A percentile compares a stretch with the other conserved stretches of the same genome.
phyloP scores from a whole-genome alignment of 2,888 invertebrate species.

The Drosophila antonietae region DNA sequence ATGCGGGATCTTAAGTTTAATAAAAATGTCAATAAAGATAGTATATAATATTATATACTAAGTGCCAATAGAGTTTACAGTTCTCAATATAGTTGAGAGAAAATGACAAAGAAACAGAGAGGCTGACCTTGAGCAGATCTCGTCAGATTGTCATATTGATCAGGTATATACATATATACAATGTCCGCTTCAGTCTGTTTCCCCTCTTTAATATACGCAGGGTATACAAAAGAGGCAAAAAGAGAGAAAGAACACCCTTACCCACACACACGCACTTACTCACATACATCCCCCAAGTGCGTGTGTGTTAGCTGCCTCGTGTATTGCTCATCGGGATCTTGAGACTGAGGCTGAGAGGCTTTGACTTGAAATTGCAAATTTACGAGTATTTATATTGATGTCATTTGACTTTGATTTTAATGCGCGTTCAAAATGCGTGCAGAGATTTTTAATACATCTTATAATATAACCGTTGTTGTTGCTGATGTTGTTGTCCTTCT shows the following conservation, averaged over 20 bases:
- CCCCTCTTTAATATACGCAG: neutral
- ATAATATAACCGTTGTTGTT: constrained; percentile 18
- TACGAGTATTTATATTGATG: constrained; percentile 82
- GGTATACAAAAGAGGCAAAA: neutral
- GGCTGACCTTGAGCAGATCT: neutral
- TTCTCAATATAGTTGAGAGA: neutral
- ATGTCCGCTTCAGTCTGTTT: neutral
- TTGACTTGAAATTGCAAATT: constrained; percentile 76
- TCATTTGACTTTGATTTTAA: constrained; percentile 82
- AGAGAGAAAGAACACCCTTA: neutral
- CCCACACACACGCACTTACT: neutral
- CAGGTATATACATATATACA: neutral
- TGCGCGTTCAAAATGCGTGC: constrained; percentile 77
- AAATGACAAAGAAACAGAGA: neutral
- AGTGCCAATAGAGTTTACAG: neutral
- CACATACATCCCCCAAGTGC: neutral
- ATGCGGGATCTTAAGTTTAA: neutral
- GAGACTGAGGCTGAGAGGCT: constrained; percentile 35
- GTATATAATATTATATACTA: too few relatives aligned
- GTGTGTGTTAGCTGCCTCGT: constrained; percentile 58
- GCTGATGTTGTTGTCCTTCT: neutral
- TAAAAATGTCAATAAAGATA: neutral
- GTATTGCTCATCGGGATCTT: constrained; percentile 47
- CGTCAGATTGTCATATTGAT: neutral
- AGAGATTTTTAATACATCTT: constrained; percentile 76